Base-by-base conservation (phyloP, 1,140 invertebrate species). In the Heliconius hermathena region DNA sequence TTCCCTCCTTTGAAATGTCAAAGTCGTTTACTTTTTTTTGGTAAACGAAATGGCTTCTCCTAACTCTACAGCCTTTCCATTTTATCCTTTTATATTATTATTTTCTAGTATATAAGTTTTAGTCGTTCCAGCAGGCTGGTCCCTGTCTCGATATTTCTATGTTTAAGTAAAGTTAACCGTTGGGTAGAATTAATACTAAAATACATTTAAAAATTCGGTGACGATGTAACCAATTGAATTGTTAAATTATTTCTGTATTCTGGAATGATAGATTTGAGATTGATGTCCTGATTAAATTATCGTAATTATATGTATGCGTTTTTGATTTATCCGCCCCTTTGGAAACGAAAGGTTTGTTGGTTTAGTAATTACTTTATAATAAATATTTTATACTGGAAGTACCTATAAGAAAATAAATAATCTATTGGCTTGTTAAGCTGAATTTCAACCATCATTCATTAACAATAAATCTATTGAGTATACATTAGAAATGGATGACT, bases 281-380 rank as follows among this genome's bases (percentile, higher is more conserved):
- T 93, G 90, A 91, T 93, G 92, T 94, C 92, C 90, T 88, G 89
- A 94, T 91, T 92, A 93, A 93, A 94, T 90, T 91, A 92, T 91
- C 88, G 86, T 85, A 91, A 93, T 84, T 88, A 84, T 81, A 77
- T 80, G 26, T 36, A 1, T 80, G 26, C 84, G 74, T 72, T 82
- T 82, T 83, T 85, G 81, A 82, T 87, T 85, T 70, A 52, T 57
- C 73, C 57, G 16, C 9, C 60, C 9, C 13, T 60, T 22, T 57
- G 18, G 8, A 57, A 57, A 57, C 18, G 8, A 57, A 57, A 57
- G 52, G 16, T 54, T n/a, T n/a, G n/a, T n/a, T n/a, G 5, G 5
- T 1, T 54, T 54, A 54, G 52, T 8, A 22, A 57, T 46, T 46
- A 3, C 41, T 41, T 46, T 11, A 13, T 3, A 46, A 46, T 46